These are phyloP conservation scores for Erythrolamprus reginae DNA, from an alignment of 2,113 vertebrate genomes.

Conservation along the genomic window DNA sequence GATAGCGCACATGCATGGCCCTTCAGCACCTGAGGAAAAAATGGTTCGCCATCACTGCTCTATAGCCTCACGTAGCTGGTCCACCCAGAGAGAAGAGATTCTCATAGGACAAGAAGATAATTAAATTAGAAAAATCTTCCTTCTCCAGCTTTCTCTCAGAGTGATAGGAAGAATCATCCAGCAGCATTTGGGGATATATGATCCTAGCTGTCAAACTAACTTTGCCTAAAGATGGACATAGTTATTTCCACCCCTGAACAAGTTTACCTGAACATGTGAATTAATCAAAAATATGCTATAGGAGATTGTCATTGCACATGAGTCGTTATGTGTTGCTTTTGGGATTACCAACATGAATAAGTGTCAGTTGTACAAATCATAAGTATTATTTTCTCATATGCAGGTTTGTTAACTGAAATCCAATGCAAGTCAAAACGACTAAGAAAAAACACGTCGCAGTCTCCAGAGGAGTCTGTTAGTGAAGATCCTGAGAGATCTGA, in stretches of 20 bases:
- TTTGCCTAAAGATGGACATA: not conserved
- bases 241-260: not conserved
- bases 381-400: constrained; percentile 6
- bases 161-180: not conserved
- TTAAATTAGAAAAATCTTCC: not conserved
- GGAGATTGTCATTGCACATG: not conserved
- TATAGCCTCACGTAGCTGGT: not conserved
- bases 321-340: not conserved
- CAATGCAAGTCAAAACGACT: constrained; percentile 97
- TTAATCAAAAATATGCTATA: not conserved
- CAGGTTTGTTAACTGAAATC: constrained; percentile 96
- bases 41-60: too few relatives aligned
- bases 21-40: too few relatives aligned
- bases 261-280: not conserved
- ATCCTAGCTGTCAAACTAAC: not conserved
- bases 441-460: constrained; percentile 83
- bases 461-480: constrained; percentile 63
- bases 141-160: not conserved
- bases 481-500: constrained; percentile 79
- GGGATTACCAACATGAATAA: not conserved
- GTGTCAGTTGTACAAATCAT: not conserved
- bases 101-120: not conserved
- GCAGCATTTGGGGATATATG: not conserved
- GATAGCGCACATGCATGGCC: too few relatives aligned
- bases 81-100: not conserved